Percentiles rank a stretch among this genome's conserved stretches.
Conservation (phyloP, 2,888 invertebrate species). For the Glaucopsyche alexis region DNA sequence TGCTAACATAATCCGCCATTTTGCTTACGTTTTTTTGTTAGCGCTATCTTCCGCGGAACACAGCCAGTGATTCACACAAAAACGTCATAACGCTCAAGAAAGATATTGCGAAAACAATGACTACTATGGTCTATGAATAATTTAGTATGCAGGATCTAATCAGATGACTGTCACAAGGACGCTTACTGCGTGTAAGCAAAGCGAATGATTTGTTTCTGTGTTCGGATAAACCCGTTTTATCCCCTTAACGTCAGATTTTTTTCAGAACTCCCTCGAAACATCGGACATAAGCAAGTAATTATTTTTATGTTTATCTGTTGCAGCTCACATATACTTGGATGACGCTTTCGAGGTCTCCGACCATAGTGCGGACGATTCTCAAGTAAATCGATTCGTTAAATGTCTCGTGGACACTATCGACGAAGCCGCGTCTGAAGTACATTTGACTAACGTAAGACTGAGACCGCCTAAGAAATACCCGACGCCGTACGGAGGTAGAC, state of each 20-base stretch:
- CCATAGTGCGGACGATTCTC: conserved; percentile 84
- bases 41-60: too few species aligned
- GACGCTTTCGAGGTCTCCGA: conserved; percentile 87
- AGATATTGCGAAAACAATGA: not conserved
- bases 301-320: conserved; percentile 8
- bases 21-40: too few species aligned
- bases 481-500: conserved; percentile 92
- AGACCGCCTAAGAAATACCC: conserved; percentile 86
- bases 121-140: not conserved
- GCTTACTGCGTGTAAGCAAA: not conserved
- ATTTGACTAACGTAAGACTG: conserved; percentile 81
- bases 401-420: conserved; percentile 86
- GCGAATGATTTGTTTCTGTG: too few species aligned
- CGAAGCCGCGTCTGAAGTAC: conserved; percentile 86
- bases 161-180: not conserved
- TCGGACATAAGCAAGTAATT: too few species aligned
- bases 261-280: too few species aligned
- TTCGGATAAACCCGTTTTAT: too few species aligned
- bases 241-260: too few species aligned
- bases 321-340: conserved; percentile 91
- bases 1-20: too few species aligned
- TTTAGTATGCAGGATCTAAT: not conserved
- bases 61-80: not conserved
- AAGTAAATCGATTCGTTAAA: conserved; percentile 90
- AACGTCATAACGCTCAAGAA: not conserved